These are phyloP conservation scores for Prorops nasuta DNA, from an alignment of 1,140 invertebrate species.

Conservation along the genomic window DNA sequence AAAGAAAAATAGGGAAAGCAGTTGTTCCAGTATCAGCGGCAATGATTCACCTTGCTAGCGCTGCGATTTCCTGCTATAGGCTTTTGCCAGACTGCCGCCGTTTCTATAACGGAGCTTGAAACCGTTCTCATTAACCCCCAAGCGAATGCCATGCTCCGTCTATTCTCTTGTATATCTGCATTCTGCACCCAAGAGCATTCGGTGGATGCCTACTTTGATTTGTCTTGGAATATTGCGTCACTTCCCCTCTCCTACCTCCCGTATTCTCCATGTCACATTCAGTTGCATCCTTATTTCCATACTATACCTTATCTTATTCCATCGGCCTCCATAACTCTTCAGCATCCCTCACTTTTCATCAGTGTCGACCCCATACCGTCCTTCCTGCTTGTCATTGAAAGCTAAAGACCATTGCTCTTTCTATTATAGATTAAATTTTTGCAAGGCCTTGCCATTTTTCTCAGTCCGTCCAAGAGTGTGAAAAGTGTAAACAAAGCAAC, in stretches of 20 bases:
- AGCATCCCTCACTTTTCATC: not conserved
- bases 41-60: conserved; percentile 25
- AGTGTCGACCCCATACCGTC: too few species aligned
- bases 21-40: conserved; percentile 12
- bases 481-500: too few species aligned
- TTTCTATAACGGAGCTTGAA: conserved; percentile 43
- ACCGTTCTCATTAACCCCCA: conserved; percentile 52
- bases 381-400: too few species aligned
- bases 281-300: not conserved
- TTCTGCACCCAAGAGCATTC: conserved; percentile 43
- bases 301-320: too few species aligned
- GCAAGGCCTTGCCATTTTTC: too few species aligned
- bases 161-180: conserved; percentile 47
- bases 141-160: conserved; percentile 40
- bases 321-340: too few species aligned
- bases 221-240: conserved; percentile 31
- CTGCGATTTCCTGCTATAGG: conserved; percentile 32
- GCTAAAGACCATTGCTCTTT: too few species aligned
- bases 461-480: too few species aligned
- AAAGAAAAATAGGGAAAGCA: conserved; percentile 2
- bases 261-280: conserved; percentile 11
- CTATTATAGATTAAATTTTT: too few species aligned
- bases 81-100: conserved; percentile 20
- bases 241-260: conserved; percentile 8
- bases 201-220: conserved; percentile 48